Conservation (phyloP, 2,797 vertebrate genomes). For the Danio jaintianensis region DNA sequence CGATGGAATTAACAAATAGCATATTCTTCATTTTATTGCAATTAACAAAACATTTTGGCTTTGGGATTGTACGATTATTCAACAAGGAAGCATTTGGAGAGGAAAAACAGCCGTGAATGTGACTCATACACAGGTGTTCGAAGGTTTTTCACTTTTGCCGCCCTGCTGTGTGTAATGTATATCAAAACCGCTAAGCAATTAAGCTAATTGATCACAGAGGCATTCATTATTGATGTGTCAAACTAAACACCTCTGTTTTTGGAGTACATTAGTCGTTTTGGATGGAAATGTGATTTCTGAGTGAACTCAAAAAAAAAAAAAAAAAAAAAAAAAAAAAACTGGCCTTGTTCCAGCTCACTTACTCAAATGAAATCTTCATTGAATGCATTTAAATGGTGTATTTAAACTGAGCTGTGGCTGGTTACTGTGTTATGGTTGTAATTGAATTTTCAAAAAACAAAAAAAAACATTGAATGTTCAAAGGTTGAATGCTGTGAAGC, state of each 20-base stretch:
- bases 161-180: neutral
- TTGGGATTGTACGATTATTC: neutral
- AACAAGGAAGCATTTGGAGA: neutral
- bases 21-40: too few species aligned
- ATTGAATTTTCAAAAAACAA: neutral
- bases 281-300: conserved; percentile 9
- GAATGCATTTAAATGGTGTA: conserved; percentile 26
- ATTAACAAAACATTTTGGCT: too few species aligned
- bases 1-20: too few species aligned
- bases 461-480: conserved; percentile 1
- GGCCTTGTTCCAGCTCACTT: conserved; percentile 32
- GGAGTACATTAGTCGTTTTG: conserved; percentile 33
- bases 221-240: conserved; percentile 55
- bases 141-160: neutral
- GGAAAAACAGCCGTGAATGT: neutral
- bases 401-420: conserved; percentile 4
- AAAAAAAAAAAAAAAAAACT: too few species aligned
- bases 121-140: neutral
- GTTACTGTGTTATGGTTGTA: neutral
- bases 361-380: conserved; percentile 39
- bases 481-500: neutral
- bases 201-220: conserved; percentile 33
- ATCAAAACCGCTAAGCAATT: conserved; percentile 32
- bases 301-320: neutral
- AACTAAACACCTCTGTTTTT: conserved; percentile 44